Percentiles rank a stretch among this genome's conserved stretches.
phyloP scores from a whole-genome alignment of 1,140 invertebrate genomes.

The Chymomyza costata region DNA sequence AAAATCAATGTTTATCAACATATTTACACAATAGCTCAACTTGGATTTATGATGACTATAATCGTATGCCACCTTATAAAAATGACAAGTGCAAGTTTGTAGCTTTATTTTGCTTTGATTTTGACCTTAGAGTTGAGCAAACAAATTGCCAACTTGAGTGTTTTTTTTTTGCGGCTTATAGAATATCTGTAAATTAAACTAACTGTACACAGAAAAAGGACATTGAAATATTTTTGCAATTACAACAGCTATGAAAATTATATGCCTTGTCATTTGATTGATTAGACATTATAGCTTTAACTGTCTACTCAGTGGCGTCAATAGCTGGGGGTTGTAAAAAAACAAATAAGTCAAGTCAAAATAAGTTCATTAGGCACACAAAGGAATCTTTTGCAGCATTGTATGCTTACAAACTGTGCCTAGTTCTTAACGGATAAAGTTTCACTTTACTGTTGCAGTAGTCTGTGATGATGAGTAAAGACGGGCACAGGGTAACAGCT shows the following conservation, averaged over 20 bases:
- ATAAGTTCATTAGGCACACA: too few species aligned
- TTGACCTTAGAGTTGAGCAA: background rate
- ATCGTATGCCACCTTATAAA: background rate
- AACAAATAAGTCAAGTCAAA: too few species aligned
- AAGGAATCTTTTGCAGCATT: too few species aligned
- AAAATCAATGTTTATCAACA: background rate
- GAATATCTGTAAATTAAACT: slow-evolving; percentile 28
- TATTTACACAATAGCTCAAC: too few species aligned
- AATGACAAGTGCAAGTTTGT: background rate
- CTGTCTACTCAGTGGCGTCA: slow-evolving; percentile 1
- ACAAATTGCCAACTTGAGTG: slow-evolving; percentile 21
- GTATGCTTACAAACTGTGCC: too few species aligned
- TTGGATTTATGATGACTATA: background rate
- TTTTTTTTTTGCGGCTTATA: slow-evolving; percentile 51
- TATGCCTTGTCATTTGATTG: slow-evolving; percentile 55
- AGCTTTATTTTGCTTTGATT: background rate
- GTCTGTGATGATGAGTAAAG: too few species aligned
- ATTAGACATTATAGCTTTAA: slow-evolving; percentile 63
- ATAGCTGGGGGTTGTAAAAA: too few species aligned
- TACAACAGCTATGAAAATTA: slow-evolving; percentile 21
- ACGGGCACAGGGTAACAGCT: too few species aligned
- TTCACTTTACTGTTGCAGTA: too few species aligned
- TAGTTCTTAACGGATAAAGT: too few species aligned
- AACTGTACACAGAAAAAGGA: slow-evolving; percentile 56
- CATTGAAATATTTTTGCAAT: slow-evolving; percentile 64